Evolutionary conservation across 2,113 vertebrate genomes (phyloP).

Genomic region (Zingel zingel): DNA sequence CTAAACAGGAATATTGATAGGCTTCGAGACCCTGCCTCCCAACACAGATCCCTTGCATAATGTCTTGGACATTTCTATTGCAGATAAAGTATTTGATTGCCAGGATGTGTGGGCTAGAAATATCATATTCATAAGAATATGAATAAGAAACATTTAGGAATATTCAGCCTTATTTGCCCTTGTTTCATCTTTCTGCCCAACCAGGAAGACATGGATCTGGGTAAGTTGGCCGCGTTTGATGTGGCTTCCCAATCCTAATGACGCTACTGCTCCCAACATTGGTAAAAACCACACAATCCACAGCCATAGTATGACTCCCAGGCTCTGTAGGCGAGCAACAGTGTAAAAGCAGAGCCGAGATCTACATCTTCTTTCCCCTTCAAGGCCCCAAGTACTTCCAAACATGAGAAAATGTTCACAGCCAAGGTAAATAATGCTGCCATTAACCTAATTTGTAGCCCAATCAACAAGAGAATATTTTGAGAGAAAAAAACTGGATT

Average conservation of each 20-base stretch:
- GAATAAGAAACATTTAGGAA: conserved; percentile 18
- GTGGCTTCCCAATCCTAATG: conserved; percentile 56
- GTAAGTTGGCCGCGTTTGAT: conserved; percentile 41
- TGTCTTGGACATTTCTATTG: conserved; percentile 24
- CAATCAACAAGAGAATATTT: conserved; percentile 51
- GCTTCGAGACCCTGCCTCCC: conserved; percentile 42
- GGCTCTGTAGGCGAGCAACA: conserved; percentile 7
- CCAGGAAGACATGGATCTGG: conserved; percentile 58
- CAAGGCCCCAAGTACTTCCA: not conserved
- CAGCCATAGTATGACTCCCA: conserved; percentile 32
- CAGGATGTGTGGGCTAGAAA: conserved; percentile 8
- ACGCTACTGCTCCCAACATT: conserved; percentile 26
- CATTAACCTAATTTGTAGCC: conserved; percentile 32
- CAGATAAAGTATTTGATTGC: conserved; percentile 1
- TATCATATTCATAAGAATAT: conserved; percentile 22
- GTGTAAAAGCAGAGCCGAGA: conserved; percentile 17
- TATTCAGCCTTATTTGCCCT: conserved; percentile 23
- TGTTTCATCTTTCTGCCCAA: conserved; percentile 43
- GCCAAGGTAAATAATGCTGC: conserved; percentile 3
- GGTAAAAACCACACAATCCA: conserved; percentile 39
- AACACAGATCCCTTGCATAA: conserved; percentile 37
- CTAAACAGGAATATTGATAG: conserved; percentile 71
- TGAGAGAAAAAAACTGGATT: conserved; percentile 42
- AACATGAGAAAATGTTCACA: not conserved
- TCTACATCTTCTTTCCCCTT: not conserved